Percentiles rank a stretch among this genome's conserved stretches.
Conservation (phyloP, 1,140 invertebrate genomes). For the Antheraea pernyi region DNA sequence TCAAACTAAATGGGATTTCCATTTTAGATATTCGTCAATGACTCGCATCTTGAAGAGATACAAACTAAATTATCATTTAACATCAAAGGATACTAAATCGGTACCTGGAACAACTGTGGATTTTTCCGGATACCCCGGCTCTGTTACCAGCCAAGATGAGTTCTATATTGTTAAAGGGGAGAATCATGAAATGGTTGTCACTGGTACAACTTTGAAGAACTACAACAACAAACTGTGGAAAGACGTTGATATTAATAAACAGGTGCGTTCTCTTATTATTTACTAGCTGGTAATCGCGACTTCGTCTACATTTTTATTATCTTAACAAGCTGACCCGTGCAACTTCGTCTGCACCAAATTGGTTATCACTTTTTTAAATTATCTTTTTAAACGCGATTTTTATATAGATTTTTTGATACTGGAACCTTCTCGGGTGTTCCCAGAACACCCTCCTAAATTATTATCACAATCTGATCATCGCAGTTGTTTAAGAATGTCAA, state of each 20-base stretch:
- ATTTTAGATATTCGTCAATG: constrained; percentile 88
- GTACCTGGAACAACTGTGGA: constrained; percentile 85
- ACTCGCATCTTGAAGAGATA: constrained; percentile 94
- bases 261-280: constrained; percentile 46
- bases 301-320: too few relatives aligned
- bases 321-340: too few relatives aligned
- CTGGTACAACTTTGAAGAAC: constrained; percentile 80
- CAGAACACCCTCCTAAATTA: too few relatives aligned
- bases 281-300: too few relatives aligned
- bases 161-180: constrained; percentile 85
- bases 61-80: constrained; percentile 87
- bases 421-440: too few relatives aligned
- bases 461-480: too few relatives aligned
- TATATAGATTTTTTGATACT: too few relatives aligned
- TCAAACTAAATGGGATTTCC: constrained; percentile 9
- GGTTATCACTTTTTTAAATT: too few relatives aligned
- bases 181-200: constrained; percentile 79
- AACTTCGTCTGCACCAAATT: too few relatives aligned
- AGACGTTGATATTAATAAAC: constrained; percentile 73
- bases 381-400: too few relatives aligned
- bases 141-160: constrained; percentile 92
- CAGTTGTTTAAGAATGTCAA: too few relatives aligned
- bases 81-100: constrained; percentile 79
- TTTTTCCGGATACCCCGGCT: constrained; percentile 94
- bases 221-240: constrained; percentile 79